Base-by-base conservation (phyloP, 1,140 invertebrate genomes). In the Panagrolaimus sp. region DNA sequence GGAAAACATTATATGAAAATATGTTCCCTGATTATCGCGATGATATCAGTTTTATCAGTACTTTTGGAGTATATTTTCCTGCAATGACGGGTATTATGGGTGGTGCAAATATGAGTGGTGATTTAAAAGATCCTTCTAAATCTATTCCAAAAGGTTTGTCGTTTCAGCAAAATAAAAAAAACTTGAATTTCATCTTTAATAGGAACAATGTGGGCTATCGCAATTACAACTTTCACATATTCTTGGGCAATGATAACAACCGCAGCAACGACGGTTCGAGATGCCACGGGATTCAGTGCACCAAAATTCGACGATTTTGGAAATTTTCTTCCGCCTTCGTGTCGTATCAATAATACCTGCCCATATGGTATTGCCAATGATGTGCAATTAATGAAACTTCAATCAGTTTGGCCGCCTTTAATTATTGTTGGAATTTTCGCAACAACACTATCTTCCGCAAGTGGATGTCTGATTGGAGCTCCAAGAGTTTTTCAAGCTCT, bases 1-100 rank as follows among this genome's bases (percentile, higher is more conserved):
- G 75, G 76, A 26, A 68, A 75, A 32, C 66, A 1, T 17, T 95
- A 67, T 26, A 12, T 43, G 80, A 87, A 15, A 97, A 97, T 84
- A 89, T 91, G 83, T 81, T 80, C 0, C 85, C 91, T 0, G 88
- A 90, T 73, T 96, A 90, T 83, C 86, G 90, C 15, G 87, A 83
- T 66, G 89, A 87, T 86, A 0, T 77, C 1, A 63, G 52, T 67
- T 92, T 96, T 83, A 95, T 96, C 84, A 89, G 90, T 65, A 90
- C 95, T 0, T 97, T 96, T 82, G 90, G 92, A 1, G 92, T 96
- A 69, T 97, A 95, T 84, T 96, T 97, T 81, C 93, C 94, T 2
- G 94, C 93, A 1, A 92, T 94, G 0, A 96, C 94, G 9, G 52
- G 52, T 24, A 95, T 96, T 64, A 90, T 96, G 84, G 94, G 94